phyloP scores from a whole-genome alignment of 2,888 invertebrate species.

The Papilio demoleus region DNA sequence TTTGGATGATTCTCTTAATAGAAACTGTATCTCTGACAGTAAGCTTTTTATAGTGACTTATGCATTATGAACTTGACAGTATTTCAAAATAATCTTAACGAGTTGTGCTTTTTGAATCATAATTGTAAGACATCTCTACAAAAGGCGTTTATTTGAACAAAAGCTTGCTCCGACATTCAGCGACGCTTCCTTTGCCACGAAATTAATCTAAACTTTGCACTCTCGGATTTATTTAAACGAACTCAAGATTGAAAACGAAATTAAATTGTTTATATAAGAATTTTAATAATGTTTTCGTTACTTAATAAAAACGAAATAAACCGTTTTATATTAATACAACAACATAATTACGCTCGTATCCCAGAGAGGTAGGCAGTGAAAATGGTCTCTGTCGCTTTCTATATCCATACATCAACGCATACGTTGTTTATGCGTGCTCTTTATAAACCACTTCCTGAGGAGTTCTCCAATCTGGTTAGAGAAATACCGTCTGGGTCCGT shows the following conservation, averaged over 20 bases:
- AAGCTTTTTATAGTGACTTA: too few species aligned
- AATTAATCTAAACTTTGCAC: conserved; percentile 17
- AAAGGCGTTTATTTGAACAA: conserved; percentile 1
- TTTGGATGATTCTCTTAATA: too few species aligned
- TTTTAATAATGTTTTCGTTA: neutral
- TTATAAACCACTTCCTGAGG: too few species aligned
- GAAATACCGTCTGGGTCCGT: too few species aligned
- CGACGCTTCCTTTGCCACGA: neutral
- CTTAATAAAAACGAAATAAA: neutral
- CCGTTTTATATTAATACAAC: too few species aligned
- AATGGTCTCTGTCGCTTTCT: too few species aligned
- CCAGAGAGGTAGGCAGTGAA: too few species aligned
- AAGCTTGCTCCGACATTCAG: neutral
- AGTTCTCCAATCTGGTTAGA: too few species aligned
- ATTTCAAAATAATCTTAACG: neutral
- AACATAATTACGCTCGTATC: too few species aligned
- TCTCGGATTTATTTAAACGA: neutral
- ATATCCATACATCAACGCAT: too few species aligned
- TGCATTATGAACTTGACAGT: neutral
- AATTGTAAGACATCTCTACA: conserved; percentile 2
- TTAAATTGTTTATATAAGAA: conserved; percentile 14
- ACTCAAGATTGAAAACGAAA: conserved; percentile 5
- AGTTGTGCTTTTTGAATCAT: neutral
- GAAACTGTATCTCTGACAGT: too few species aligned
- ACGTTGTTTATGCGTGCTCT: too few species aligned